Percentiles rank a stretch among this genome's conserved stretches.
Conservation (phyloP, 2,113 vertebrate genomes). For the Chaetorhynchus papuensis region DNA sequence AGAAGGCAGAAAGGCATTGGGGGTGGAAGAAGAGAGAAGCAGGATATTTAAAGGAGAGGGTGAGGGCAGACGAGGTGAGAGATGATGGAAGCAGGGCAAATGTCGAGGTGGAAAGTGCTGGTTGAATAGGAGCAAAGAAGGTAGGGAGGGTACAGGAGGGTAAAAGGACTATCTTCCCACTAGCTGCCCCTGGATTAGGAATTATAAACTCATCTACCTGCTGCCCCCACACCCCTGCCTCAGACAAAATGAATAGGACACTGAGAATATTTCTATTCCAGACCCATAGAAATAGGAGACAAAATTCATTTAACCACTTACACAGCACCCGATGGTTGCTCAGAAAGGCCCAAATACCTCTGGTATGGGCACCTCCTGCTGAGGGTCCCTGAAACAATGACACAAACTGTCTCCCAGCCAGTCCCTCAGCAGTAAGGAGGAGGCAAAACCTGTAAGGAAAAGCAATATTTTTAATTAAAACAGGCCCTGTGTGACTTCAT, state of each 20-base stretch:
- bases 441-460: not conserved
- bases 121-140: not conserved
- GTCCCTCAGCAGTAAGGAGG: not conserved
- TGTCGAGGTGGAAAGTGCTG: not conserved
- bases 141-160: not conserved
- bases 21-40: not conserved
- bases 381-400: not conserved
- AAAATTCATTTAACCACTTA: not conserved
- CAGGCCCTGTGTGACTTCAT: not conserved
- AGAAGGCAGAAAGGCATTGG: not conserved
- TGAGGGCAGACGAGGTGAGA: not conserved
- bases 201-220: not conserved
- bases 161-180: not conserved
- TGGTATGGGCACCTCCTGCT: not conserved
- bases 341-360: not conserved
- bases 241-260: not conserved
- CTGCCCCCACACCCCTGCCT: fast-evolving
- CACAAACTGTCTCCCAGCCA: not conserved
- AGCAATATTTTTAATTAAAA: not conserved
- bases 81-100: not conserved
- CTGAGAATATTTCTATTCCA: not conserved
- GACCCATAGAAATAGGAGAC: not conserved
- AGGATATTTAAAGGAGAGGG: not conserved
- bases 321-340: not conserved
- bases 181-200: not conserved